phyloP scores from a whole-genome alignment of 2,113 vertebrate genomes.

The Larimichthys polyactis region DNA sequence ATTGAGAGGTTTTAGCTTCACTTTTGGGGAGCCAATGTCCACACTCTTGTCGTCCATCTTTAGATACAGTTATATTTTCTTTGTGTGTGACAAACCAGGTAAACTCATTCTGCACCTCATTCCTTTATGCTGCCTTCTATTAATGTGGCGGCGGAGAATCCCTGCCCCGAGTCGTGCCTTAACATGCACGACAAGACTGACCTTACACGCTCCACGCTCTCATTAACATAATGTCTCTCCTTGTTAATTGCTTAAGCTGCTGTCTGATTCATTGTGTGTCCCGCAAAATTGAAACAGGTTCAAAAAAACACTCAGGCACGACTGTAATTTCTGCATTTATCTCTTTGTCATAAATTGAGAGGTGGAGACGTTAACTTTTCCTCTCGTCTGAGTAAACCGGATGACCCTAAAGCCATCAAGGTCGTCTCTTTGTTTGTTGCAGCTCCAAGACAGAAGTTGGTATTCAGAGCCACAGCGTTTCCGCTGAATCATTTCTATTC shows the following conservation, averaged over 20 bases:
- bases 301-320: conserved; percentile 57
- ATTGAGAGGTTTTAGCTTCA: too few species aligned
- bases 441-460: conserved; percentile 45
- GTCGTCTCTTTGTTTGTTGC: conserved; percentile 61
- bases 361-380: conserved; percentile 14
- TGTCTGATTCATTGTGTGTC: conserved; percentile 81
- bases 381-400: not conserved
- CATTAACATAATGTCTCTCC: conserved; percentile 86
- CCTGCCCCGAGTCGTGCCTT: conserved; percentile 84
- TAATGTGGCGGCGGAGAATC: conserved; percentile 77
- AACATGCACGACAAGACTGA: conserved; percentile 88
- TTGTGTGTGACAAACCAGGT: conserved; percentile 68
- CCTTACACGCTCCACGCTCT: conserved; percentile 85
- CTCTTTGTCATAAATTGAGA: conserved; percentile 42
- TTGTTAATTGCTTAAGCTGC: conserved; percentile 88
- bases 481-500: conserved; percentile 35
- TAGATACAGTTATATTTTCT: too few species aligned
- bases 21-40: too few species aligned
- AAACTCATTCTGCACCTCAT: conserved; percentile 74
- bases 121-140: conserved; percentile 69
- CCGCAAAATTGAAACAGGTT: conserved; percentile 80
- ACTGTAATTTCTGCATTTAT: conserved; percentile 69
- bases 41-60: too few species aligned
- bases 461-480: conserved; percentile 57
- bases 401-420: conserved; percentile 56